phyloP scores from a whole-genome alignment of 2,888 invertebrate genomes.

The Lamellibrachia columna region DNA sequence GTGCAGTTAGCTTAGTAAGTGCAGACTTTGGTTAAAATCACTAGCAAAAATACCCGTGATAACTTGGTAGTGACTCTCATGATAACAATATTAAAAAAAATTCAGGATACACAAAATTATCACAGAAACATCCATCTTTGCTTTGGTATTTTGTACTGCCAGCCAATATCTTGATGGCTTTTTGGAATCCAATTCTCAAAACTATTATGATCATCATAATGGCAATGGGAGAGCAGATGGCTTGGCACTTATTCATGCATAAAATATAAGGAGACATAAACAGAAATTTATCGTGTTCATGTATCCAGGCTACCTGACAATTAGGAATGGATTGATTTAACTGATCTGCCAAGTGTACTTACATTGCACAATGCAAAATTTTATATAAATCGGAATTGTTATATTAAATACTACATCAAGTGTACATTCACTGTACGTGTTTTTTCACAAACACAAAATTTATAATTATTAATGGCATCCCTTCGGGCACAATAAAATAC shows the following conservation, averaged over 20 bases:
- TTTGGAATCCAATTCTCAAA: no score
- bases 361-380: background rate
- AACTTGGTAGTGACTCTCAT: no score
- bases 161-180: no score
- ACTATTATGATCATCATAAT: constrained; percentile 13
- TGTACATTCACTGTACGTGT: background rate
- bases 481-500: background rate
- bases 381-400: background rate
- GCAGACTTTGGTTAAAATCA: no score
- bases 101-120: no score
- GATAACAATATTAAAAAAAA: no score
- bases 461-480: background rate
- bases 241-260: background rate
- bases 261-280: background rate
- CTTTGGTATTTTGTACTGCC: no score
- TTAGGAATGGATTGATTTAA: background rate
- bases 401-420: background rate
- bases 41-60: no score
- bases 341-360: background rate
- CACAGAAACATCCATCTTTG: no score
- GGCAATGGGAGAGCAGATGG: background rate
- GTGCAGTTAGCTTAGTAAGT: no score
- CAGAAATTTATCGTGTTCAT: background rate
- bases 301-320: background rate
- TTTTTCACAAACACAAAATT: background rate